Base-by-base conservation (phyloP, 2,113 vertebrate species). In the Callipepla californica region DNA sequence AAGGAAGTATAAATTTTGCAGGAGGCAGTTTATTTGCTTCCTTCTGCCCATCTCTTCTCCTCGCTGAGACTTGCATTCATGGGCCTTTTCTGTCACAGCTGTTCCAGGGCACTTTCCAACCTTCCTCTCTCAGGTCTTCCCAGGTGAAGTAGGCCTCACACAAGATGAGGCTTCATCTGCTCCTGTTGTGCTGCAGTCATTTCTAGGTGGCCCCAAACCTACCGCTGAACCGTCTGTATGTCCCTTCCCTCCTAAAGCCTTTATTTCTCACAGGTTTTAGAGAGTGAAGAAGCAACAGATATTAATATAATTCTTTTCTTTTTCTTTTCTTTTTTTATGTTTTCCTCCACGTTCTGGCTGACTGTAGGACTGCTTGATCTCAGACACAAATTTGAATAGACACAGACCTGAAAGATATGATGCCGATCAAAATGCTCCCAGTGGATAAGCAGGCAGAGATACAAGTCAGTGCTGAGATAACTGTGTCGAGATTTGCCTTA, bases 41-140 rank as follows among this genome's bases (percentile, higher is more conserved):
- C 36, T 68, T 88, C 48, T 47, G 2, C 62, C 84, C 82, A 59
- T 48, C 25, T 63, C 58, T 55, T 85, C 18, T 61, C 34, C 36
- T 8, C 0, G 0, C 19, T 67, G n/a, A 32, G 67, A 26, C 30
- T 21, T 9, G 28, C 44, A n/a, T 13, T 53, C 12, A 7, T 50
- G 48, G 48, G 32, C 26, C 13, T 72, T 26, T 88, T 58, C 40
- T 69, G 23, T 58, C 45, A 32, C 26, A 76, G 6, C 15, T 42
- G 72, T 34, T 40, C 26, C 55, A 65, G 14, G 3, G 73, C 53
- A 62, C 22, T 69, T 72, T 63, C 72, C n/a, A 11, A 48, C 26
- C 85, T 85, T 59, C 44, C 44, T 82, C 9, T n/a, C 26, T 9
- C 21, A 47, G 9, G 7, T 77, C 32, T 74, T 63, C 48, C 62